These are phyloP conservation scores for Manacus vitellinus DNA, from an alignment of 2,113 vertebrate species.

Conservation along the genomic window DNA sequence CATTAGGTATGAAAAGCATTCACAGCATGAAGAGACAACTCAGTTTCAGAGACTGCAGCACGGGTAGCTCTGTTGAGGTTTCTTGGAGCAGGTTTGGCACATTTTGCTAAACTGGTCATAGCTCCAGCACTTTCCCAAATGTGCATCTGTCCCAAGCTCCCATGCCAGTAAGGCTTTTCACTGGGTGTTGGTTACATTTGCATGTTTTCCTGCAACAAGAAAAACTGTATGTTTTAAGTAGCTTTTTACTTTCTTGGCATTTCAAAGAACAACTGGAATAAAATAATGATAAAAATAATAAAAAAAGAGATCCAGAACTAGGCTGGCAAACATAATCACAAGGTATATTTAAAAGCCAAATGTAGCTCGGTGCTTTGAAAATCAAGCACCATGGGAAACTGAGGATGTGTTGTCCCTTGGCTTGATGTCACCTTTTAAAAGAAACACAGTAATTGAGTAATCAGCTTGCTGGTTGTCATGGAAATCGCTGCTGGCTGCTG, in stretches of 20 bases:
- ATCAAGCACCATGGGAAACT: slow-evolving; percentile 2
- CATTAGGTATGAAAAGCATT: background rate
- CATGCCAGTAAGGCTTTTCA: background rate
- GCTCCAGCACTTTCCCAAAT: background rate
- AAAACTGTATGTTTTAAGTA: background rate
- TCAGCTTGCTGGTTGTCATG: slow-evolving; percentile 65
- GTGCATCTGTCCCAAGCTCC: background rate
- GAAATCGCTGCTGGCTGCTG: slow-evolving; percentile 31
- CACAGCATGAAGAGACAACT: background rate
- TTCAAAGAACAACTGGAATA: background rate
- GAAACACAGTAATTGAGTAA: slow-evolving; percentile 46
- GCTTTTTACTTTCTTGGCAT: background rate
- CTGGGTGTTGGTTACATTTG: background rate
- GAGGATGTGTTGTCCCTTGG: slow-evolving; percentile 7
- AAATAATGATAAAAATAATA: background rate
- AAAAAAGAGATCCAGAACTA: background rate
- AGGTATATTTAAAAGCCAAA: slow-evolving; percentile 47
- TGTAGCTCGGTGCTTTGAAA: background rate
- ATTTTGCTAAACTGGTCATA: background rate
- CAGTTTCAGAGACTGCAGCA: background rate
- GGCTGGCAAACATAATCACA: slow-evolving; percentile 28
- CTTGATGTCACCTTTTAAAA: slow-evolving; percentile 33
- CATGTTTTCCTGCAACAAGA: background rate
- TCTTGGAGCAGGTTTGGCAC: background rate
- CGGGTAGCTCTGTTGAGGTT: background rate